A percentile compares a stretch with the other conserved stretches of the same genome.
These are phyloP conservation scores for Sitta carolinensis DNA, from an alignment of 2,797 vertebrate species.

Conservation along the genomic window DNA sequence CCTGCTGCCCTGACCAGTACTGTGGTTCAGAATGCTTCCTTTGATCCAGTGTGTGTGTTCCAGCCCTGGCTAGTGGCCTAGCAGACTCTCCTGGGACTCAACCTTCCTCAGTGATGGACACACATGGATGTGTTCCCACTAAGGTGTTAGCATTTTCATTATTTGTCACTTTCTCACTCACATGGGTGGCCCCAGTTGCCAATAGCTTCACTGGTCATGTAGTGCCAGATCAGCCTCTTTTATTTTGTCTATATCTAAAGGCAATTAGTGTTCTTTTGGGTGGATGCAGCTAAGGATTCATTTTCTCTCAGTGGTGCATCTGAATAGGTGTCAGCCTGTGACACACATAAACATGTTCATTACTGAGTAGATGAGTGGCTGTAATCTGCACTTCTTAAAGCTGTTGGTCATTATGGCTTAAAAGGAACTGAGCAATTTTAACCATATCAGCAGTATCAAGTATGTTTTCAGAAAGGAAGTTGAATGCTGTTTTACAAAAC, in stretches of 20 bases:
- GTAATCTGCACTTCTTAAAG: background rate
- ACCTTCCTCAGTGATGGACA: background rate
- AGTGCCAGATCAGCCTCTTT: background rate
- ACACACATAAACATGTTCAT: background rate
- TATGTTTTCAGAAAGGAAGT: background rate
- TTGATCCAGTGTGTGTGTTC: background rate
- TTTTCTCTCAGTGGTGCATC: background rate
- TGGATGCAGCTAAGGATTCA: background rate
- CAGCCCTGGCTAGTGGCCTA: background rate
- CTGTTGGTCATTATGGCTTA: background rate
- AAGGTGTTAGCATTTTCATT: background rate
- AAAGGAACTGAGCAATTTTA: background rate
- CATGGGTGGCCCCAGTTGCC: background rate
- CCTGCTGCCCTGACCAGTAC: background rate
- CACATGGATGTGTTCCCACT: fast-evolving
- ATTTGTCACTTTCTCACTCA: background rate
- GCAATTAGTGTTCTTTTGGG: background rate
- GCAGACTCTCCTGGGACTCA: background rate
- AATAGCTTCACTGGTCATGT: background rate
- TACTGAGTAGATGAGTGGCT: background rate
- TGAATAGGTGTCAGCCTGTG: background rate
- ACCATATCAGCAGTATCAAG: background rate
- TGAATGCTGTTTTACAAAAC: background rate
- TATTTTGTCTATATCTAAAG: background rate
- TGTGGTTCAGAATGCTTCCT: background rate